Evolutionary conservation across 2,888 invertebrate species (phyloP), one percentile per base, ranked within the genome.

Genomic region (Cephus pygmeus): DNA sequence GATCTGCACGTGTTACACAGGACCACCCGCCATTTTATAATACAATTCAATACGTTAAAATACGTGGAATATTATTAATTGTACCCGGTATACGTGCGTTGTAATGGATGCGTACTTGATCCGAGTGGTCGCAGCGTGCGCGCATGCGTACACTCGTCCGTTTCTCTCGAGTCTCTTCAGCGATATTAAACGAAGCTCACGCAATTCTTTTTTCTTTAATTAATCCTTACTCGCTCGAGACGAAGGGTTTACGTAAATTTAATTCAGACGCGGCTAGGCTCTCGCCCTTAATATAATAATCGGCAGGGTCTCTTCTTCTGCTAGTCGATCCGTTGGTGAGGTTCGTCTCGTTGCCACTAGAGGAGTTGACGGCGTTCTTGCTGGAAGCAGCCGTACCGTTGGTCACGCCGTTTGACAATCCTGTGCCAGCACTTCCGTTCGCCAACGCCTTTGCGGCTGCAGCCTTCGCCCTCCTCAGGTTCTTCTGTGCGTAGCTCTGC

Each of bases 401-500:
- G 9, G 85, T 79, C 34, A 84, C 73, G 34, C 85, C 85, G 77
- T 88, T 74, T 77, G 76, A 68, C 31, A 73, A 23, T 34, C 34
- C 69, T n/a, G 75, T 69, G 74, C 15, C 85, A 36, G 80, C 68
- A 12, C 79, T 79, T 35, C 85, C 85, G 76, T 80, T 81, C 31
- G 81, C 77, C n/a, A 81, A 76, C 30, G 81, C 80, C 12, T 78
- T 82, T 3, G 80, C 80, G 69, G 80, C 85, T 89, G 90, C 88
- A 75, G 79, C 82, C 90, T 92, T 84, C 77, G 84, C 80, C 76
- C 83, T 87, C 79, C 79, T 85, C 56, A 76, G 73, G 1, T 77
- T 82, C 79, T 87, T 88, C 36, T 87, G 85, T 1, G 85, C 86
- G 92, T 97, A 97, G 31, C 95, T 94, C 91, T 96, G 95, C 90